phyloP scores from a whole-genome alignment of 1,140 invertebrate species.

The Anthonomus grandis region DNA sequence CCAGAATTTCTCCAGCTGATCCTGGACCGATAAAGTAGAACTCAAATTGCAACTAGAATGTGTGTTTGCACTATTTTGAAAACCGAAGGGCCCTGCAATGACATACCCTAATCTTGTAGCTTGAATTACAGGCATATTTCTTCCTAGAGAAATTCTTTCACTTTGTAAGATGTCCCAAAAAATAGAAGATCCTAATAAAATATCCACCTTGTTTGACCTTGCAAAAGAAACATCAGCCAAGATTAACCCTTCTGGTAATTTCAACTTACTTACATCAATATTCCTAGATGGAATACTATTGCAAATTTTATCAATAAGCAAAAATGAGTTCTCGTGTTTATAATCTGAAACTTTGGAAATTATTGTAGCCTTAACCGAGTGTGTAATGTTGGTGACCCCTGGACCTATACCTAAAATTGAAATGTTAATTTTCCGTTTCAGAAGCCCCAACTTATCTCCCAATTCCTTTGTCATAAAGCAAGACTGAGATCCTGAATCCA shows the following conservation, averaged over 20 bases:
- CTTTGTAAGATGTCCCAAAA: constrained; percentile 1
- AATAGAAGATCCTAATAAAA: not conserved
- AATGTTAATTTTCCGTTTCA: no score
- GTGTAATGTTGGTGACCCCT: not conserved
- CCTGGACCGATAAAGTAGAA: not conserved
- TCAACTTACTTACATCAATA: no score
- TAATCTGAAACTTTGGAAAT: not conserved
- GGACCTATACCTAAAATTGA: not conserved
- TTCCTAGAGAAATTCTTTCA: not conserved
- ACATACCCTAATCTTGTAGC: not conserved
- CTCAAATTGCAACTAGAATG: constrained; percentile 6
- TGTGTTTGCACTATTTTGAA: not conserved
- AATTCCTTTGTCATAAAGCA: no score
- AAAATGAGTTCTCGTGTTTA: not conserved
- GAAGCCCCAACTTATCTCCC: not conserved
- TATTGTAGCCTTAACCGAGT: not conserved
- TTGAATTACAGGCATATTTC: not conserved
- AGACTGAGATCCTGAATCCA: no score
- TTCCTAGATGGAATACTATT: not conserved
- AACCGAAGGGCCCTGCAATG: not conserved
- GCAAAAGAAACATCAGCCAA: not conserved
- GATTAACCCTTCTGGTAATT: not conserved
- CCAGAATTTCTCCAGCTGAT: not conserved
- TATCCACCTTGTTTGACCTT: not conserved
- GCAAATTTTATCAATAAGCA: not conserved